phyloP scores from a whole-genome alignment of 2,113 vertebrate species.

The Odobenus rosmarus region DNA sequence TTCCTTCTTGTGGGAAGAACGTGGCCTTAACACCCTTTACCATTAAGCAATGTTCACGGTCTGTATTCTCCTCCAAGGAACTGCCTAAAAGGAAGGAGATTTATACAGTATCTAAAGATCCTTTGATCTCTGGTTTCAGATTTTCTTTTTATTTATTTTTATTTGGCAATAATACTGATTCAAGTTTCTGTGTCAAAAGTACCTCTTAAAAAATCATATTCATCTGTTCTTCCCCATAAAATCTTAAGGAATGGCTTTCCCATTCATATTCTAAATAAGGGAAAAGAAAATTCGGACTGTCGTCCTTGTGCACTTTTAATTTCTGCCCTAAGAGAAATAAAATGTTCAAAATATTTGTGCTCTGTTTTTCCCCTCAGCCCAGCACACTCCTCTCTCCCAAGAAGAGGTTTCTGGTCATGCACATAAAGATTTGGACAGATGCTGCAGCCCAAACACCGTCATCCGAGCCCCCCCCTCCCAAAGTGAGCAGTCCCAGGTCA shows the following conservation, averaged over 20 bases:
- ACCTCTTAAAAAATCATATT: background rate
- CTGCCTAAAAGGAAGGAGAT: background rate
- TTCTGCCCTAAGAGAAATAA: background rate
- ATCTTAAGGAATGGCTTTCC: background rate
- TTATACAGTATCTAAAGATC: background rate
- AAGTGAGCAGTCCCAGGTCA: background rate
- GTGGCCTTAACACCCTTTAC: background rate
- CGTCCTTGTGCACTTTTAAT: background rate
- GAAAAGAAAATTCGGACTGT: background rate
- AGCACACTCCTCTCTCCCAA: background rate
- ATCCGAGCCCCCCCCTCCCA: background rate
- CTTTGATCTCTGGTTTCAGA: background rate
- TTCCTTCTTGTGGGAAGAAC: background rate
- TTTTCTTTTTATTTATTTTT: constrained; percentile 29
- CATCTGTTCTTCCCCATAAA: background rate
- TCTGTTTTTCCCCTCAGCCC: background rate
- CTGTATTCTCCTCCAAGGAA: background rate
- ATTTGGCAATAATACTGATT: background rate
- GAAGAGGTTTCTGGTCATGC: background rate
- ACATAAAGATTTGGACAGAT: background rate
- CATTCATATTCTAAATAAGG: background rate
- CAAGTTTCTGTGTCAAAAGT: background rate
- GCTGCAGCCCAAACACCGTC: background rate
- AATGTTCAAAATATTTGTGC: background rate
- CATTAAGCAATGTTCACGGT: background rate